Evolutionary conservation across 2,888 invertebrate genomes (phyloP), one percentile per base, ranked within the genome.

Genomic region (Yponomeuta cagnagella): DNA sequence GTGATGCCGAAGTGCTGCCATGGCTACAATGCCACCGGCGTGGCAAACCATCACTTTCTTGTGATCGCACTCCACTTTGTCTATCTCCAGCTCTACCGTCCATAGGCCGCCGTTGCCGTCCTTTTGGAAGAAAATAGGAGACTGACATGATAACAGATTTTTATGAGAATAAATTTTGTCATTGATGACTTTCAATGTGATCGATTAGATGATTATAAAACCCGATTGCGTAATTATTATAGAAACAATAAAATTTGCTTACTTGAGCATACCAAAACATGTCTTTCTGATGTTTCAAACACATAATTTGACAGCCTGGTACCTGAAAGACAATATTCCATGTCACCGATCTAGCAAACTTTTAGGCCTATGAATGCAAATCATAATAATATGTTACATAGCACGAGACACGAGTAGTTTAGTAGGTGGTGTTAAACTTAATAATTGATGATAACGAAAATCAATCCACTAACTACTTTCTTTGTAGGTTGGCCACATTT

Each of bases 91-190:
- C 66, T 92, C 91, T 15, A 86, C 84, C 2, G 82, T 82, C 92
- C 92, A 92, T 68, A 98, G 92, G 1, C 97, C 97, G 12, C 98
- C 98, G 74, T 95, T 95, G 2, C 95, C 96, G 88, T 98, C 98
- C 96, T 97, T 74, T 48, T 77, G 37, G 52, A 68, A 43, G 43
- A 43, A 43, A 43, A 43, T 9, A 6, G 43, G 8, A 8, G 5
- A 5, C 63, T 23, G 30, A 63, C 73, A 10, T 48, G 30, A 5
- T 10, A 48, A 43, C 10, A 58, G n/a, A n/a, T 58, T 69, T 63
- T 30, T 48, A 58, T 15, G 52, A 1, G 52, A 58, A 15, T 12
- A 58, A 2, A 58, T 15, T 58, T 58, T 58, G 52, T 58, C 15
- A 12, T 58, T 58, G 52, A 58, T 58, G 15, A 58, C 15, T 58